Evolutionary conservation across 2,113 vertebrate genomes (phyloP).

Genomic region (Taxidea taxus): DNA sequence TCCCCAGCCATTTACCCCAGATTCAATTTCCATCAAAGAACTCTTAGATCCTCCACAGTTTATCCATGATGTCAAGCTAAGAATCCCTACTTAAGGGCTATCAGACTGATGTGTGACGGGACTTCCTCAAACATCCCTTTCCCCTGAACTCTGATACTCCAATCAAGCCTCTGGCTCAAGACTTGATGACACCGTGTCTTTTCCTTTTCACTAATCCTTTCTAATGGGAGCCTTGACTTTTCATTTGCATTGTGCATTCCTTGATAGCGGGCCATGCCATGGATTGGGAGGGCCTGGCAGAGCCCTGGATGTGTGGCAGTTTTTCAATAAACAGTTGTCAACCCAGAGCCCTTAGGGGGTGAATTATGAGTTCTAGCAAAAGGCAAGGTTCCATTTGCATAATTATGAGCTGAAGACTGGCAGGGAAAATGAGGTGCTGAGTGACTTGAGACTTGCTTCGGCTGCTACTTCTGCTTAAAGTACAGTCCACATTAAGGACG

Average conservation of each 20-base stretch:
- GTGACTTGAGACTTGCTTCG: rapidly evolving
- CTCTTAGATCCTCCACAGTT: rapidly evolving
- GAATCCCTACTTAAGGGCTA: rapidly evolving
- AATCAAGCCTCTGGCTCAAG: background rate
- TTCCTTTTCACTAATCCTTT: too few species aligned
- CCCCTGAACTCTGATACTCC: rapidly evolving
- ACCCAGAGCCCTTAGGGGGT: background rate
- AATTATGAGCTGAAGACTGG: background rate
- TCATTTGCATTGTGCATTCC: rapidly evolving
- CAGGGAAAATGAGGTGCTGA: background rate
- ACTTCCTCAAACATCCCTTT: rapidly evolving
- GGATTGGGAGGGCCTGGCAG: rapidly evolving
- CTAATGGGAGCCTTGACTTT: background rate
- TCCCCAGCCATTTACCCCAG: background rate
- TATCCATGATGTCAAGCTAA: rapidly evolving
- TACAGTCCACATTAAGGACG: rapidly evolving
- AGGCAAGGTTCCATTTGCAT: background rate
- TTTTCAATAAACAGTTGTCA: background rate
- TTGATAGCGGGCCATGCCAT: rapidly evolving
- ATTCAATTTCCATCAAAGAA: rapidly evolving
- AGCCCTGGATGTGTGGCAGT: background rate
- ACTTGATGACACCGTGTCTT: background rate
- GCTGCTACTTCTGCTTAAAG: background rate
- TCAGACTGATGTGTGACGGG: rapidly evolving
- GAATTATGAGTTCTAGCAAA: background rate